Evolutionary conservation across 1,140 invertebrate species (phyloP), one percentile per base, ranked within the genome.

Genomic region (Octopus sinensis): DNA sequence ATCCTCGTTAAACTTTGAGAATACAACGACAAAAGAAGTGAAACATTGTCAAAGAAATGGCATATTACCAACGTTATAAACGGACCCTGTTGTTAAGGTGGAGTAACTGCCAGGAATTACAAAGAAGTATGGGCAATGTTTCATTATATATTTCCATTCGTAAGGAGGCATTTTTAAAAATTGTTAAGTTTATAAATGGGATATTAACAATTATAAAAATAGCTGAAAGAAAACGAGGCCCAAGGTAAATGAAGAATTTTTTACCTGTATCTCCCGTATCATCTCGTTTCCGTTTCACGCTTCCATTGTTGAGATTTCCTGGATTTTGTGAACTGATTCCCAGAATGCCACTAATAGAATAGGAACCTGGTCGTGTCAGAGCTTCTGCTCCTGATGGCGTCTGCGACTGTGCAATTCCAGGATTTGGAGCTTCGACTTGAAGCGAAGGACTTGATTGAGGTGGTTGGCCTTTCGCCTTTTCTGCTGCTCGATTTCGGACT

Each of bases 401-500:
- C 75, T 82, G 78, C 30, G 62, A n/a, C 62, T 81, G 82, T 68
- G 83, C 79, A 71, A 82, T 30, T 54, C 71, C 52, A 5, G 83
- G 79, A 76, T 79, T 78, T 52, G 81, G 76, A 13, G 80, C 81
- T 54, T 83, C 81, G 56, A 80, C 78, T 53, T 80, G 77, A 68
- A 81, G 75, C 5, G 83, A 79, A 1, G 84, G 84, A 82, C 84
- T 85, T 51, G 78, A 81, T 54, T 83, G 83, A n/a, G 79, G 76
- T 10, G 9, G 51, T 53, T 82, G 84, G 13, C 79, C 80, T 80
- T 83, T 83, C 3, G 84, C 84, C 81, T 82, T 85, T n/a, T 87
- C 86, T 23, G 86, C 85, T n/a, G 86, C 86, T 73, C 84, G 82
- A 79, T 87, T 87, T 62, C 86, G 82, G 23, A 87, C 86, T 83